Evolutionary conservation across 2,888 invertebrate species (phyloP).

Genomic region (Leucophenga maculata): DNA sequence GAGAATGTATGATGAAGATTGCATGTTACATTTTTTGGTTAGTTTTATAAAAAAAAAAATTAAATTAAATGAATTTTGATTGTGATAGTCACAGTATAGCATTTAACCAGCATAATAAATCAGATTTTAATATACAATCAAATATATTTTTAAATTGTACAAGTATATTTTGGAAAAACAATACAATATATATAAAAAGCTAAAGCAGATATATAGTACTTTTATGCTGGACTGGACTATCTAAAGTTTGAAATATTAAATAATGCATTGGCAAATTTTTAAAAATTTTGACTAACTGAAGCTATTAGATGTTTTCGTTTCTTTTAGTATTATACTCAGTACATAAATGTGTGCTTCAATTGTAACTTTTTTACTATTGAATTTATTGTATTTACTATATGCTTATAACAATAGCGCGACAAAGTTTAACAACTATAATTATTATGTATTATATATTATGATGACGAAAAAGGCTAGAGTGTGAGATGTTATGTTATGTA

Average conservation of each 20-base stretch:
- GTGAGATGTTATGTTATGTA: slow-evolving; percentile 34
- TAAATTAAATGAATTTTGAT: slow-evolving; percentile 26
- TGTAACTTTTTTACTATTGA: no score
- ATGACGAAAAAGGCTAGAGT: slow-evolving; percentile 6
- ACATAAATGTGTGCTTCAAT: not conserved
- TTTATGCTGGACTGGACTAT: no score
- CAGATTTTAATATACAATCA: no score
- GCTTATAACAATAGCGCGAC: not conserved
- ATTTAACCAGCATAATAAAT: no score
- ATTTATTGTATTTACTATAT: not conserved
- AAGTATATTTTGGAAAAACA: no score
- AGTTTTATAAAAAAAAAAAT: slow-evolving; percentile 34
- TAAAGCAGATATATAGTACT: no score
- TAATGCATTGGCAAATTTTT: not conserved
- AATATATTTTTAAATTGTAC: no score
- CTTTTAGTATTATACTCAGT: slow-evolving; percentile 16
- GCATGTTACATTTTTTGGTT: slow-evolving; percentile 19
- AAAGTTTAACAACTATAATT: no score
- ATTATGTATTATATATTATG: not conserved
- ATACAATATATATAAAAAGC: no score
- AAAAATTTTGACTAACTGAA: no score
- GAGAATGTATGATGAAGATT: slow-evolving; percentile 5
- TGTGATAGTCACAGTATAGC: no score
- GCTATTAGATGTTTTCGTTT: slow-evolving; percentile 2
- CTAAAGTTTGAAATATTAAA: slow-evolving; percentile 27